These are phyloP conservation scores for Dryocosmus kuriphilus DNA, from an alignment of 2,888 invertebrate genomes.

Conservation along the genomic window DNA sequence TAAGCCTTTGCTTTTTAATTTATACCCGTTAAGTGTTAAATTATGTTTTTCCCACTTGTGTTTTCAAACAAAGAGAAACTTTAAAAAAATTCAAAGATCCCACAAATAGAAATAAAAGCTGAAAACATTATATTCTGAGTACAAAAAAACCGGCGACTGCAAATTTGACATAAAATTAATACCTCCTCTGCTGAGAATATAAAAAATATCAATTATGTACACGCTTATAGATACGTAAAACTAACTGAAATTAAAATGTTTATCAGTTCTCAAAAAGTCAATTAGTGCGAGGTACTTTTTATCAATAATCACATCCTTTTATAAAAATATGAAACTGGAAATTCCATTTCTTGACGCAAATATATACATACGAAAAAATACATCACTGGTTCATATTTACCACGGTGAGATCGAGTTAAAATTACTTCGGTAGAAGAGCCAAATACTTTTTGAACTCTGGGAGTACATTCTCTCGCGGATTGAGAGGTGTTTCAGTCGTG, in stretches of 20 bases:
- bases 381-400: constrained; percentile 1
- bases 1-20: too few species aligned
- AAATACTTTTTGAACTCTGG: constrained; percentile 74
- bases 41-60: not conserved
- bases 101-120: not conserved
- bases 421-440: constrained; percentile 69
- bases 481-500: constrained; percentile 62
- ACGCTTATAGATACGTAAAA: not conserved
- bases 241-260: constrained; percentile 3
- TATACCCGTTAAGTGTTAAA: too few species aligned
- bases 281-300: not conserved
- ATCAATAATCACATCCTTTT: not conserved
- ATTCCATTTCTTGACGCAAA: not conserved
- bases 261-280: not conserved
- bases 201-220: constrained; percentile 3
- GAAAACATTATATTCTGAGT: constrained; percentile 1
- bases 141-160: not conserved
- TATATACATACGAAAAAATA: not conserved
- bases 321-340: not conserved
- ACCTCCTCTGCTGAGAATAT: too few species aligned
- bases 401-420: not conserved
- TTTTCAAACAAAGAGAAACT: not conserved
- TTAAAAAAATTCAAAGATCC: not conserved
- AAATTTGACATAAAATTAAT: too few species aligned
- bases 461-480: constrained; percentile 70